These are phyloP conservation scores for Micromussa lordhowensis DNA, from an alignment of 92 coral and sea anemone genomes.

Conservation along the genomic window DNA sequence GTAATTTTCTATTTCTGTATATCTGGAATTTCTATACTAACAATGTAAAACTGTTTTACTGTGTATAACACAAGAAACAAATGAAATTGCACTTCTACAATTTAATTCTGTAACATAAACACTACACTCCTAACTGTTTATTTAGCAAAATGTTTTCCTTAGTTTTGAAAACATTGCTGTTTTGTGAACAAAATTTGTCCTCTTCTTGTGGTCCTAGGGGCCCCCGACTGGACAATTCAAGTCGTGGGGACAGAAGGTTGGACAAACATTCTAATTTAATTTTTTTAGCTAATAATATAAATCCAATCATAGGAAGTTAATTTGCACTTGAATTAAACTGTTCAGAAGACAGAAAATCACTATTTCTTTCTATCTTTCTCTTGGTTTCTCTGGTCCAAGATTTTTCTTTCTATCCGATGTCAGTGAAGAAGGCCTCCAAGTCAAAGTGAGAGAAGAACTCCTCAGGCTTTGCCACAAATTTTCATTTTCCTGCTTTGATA, in stretches of 20 bases:
- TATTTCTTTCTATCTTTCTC: background rate
- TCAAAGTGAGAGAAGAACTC: background rate
- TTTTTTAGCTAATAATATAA: conserved; percentile 10
- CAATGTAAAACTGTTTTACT: background rate
- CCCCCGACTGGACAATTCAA: conserved; percentile 70
- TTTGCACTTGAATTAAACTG: background rate
- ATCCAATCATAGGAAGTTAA: background rate
- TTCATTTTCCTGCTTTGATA: background rate
- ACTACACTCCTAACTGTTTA: background rate
- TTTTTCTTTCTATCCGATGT: background rate
- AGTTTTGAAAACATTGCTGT: background rate
- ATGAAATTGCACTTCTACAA: background rate
- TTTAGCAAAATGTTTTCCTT: background rate
- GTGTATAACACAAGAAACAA: background rate
- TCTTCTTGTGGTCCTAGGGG: conserved; percentile 81
- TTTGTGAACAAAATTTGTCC: conserved; percentile 46
- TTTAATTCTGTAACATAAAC: background rate
- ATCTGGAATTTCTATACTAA: background rate
- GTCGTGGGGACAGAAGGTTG: conserved; percentile 65
- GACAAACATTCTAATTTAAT: conserved; percentile 29
- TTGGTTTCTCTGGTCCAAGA: background rate
- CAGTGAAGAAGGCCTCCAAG: background rate
- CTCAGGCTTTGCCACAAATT: background rate
- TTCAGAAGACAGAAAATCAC: background rate
- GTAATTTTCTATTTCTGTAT: background rate